Evolutionary conservation across 2,797 vertebrate genomes (phyloP).

Genomic region (Delichon dasypus): DNA sequence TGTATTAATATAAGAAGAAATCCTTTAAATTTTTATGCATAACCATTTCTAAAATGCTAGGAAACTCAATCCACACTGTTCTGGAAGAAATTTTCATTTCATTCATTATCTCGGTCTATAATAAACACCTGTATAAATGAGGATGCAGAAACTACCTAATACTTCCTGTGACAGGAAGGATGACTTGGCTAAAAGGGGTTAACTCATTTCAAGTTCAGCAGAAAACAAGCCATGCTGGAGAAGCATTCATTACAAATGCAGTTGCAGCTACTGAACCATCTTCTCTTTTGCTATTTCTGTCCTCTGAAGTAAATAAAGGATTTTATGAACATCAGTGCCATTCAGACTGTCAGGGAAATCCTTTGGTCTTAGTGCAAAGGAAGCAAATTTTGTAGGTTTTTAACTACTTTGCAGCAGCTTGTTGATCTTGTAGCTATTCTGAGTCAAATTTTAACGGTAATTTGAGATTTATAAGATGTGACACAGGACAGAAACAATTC

Average conservation of each 20-base stretch:
- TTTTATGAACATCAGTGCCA: not conserved
- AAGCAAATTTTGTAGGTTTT: not conserved
- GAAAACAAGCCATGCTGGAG: not conserved
- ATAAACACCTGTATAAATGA: not conserved
- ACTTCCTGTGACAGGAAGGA: not conserved
- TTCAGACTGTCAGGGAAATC: not conserved
- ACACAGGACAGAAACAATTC: constrained; percentile 7
- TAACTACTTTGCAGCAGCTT: not conserved
- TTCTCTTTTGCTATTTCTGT: not conserved
- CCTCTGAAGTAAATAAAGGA: not conserved
- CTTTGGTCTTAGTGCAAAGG: not conserved
- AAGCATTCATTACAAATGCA: not conserved
- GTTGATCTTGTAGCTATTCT: not conserved
- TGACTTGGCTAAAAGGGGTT: not conserved
- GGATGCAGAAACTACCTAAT: not conserved
- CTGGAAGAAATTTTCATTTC: not conserved
- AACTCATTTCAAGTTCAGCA: not conserved
- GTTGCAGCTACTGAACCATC: not conserved
- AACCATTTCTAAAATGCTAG: not conserved
- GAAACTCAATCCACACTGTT: not conserved
- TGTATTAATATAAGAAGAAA: not conserved
- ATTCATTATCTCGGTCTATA: not conserved
- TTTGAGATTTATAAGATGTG: constrained; percentile 27
- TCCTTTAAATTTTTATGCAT: not conserved
- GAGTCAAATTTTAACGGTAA: constrained; percentile 34